Evolutionary conservation across 2,113 vertebrate species (phyloP).

Genomic region (Hystrix cristata): DNA sequence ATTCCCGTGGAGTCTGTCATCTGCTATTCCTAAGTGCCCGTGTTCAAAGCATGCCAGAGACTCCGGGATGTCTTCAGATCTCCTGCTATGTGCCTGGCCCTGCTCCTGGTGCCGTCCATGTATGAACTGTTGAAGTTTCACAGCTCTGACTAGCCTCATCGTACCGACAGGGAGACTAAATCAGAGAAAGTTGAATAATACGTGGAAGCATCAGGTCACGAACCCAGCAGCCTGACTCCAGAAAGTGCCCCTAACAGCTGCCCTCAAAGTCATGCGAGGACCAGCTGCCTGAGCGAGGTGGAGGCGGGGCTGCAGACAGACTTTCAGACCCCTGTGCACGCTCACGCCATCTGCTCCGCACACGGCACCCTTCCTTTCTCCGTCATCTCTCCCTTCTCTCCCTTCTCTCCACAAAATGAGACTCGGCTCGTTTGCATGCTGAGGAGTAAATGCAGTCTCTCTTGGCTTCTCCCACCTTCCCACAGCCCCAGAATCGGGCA

Average conservation of each 20-base stretch:
- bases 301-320: not conserved
- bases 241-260: not conserved
- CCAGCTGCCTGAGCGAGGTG: not conserved
- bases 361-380: not conserved
- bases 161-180: not conserved
- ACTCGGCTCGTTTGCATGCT: not conserved
- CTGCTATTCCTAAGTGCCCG: not conserved
- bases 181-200: not conserved
- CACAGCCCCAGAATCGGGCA: not conserved
- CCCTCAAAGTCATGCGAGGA: too few species aligned
- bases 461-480: not conserved
- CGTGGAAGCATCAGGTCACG: not conserved
- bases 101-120: not conserved
- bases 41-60: not conserved
- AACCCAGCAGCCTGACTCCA: not conserved
- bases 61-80: not conserved
- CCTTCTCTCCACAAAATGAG: not conserved
- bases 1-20: not conserved
- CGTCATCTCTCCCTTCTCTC: not conserved
- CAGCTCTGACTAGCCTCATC: not conserved
- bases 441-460: not conserved
- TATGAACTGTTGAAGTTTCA: not conserved
- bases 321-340: fast-evolving
- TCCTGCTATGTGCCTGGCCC: not conserved
- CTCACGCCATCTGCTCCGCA: fast-evolving